These are phyloP conservation scores for Drosophila neonasuta DNA, from an alignment of 2,888 invertebrate genomes.

Conservation along the genomic window DNA sequence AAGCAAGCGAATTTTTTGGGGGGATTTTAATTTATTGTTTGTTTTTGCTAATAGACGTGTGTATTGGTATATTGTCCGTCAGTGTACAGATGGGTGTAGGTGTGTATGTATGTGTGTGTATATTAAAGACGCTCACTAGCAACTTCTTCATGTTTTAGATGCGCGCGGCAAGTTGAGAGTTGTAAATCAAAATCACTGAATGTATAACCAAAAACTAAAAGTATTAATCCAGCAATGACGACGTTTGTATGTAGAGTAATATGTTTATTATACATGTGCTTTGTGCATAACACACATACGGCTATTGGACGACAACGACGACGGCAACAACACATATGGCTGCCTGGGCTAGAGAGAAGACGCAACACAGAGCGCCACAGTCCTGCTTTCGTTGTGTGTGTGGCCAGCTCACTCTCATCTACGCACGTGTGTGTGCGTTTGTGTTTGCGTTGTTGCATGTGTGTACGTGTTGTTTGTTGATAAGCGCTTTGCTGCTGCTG, in stretches of 20 bases:
- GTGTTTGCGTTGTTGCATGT: constrained; percentile 6
- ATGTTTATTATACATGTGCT: constrained; percentile 53
- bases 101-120: constrained; percentile 5
- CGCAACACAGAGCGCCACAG: constrained; percentile 12
- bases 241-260: constrained; percentile 23
- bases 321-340: constrained; percentile 29
- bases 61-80: background rate
- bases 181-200: constrained; percentile 60
- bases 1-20: constrained; percentile 8
- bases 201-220: constrained; percentile 63
- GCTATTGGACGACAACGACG: constrained; percentile 1
- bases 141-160: constrained; percentile 74
- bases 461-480: constrained; percentile 68
- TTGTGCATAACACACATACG: constrained; percentile 56
- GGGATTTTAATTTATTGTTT: background rate
- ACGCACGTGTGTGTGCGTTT: constrained; percentile 3
- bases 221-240: constrained; percentile 56
- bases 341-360: constrained; percentile 9
- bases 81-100: background rate
- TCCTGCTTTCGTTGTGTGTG: constrained; percentile 7
- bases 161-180: constrained; percentile 36
- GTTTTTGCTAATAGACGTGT: background rate
- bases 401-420: constrained; percentile 1
- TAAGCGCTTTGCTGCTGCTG: constrained; percentile 60
- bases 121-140: constrained; percentile 63